phyloP scores from a whole-genome alignment of 2,113 vertebrate species.

The Mus musculus region GRCm39 chr3:49447001-49447500 shows the following conservation, averaged over 20 bases:
- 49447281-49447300: background rate
- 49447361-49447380: background rate
- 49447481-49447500: background rate
- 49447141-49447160: background rate
- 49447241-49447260: background rate
- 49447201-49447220: background rate
- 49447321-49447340: background rate
- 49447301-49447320: background rate
- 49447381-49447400: background rate
- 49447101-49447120: background rate
- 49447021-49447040: background rate
- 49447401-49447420: background rate
- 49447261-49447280: background rate
- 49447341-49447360: background rate
- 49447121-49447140: background rate
- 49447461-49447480: background rate
- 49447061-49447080: too few relatives aligned
- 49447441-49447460: background rate
- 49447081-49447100: background rate
- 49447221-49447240: background rate
- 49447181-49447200: background rate
- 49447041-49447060: background rate
- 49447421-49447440: too few relatives aligned
- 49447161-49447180: background rate
- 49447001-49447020: background rate